Evolutionary conservation across 2,113 vertebrate genomes (phyloP), one percentile per base, ranked within the genome.

Genomic region (Paedocypris sp.): DNA sequence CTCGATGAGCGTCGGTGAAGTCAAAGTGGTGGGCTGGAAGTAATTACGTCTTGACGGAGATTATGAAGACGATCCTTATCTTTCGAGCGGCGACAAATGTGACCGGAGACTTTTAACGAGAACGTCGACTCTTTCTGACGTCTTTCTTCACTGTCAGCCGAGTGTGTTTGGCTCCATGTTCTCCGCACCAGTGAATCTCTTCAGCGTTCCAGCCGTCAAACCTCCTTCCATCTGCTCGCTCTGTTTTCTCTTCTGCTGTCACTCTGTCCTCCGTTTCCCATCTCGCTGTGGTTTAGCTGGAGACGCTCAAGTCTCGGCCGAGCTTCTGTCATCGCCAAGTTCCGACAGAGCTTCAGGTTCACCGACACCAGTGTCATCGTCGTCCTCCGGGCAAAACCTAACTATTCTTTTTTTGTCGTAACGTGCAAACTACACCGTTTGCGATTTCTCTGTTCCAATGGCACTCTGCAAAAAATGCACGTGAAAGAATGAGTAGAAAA

Each of bases 171-270:
- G 23, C 7, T 33, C 16, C 33, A 36, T 25, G 39, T 56, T 61
- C 61, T 71, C 60, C 60, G n/a, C 41, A 58, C 64, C 73, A 62
- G 60, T 73, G 62, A 62, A 60, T 73, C 75, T 66, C 64, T 67
- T 75, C 54, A 66, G 64, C 68, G 69, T 64, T 72, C 73, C 74
- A 70, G 69, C 78, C 71, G 71, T 68, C 60, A 69, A 58, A 78
- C 64, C 70, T 83, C 66, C 25, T 66, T 79, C 81, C 80, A 82
- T 85, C 80, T 83, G 84, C 75, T 76, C 74, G 61, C 48, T n/a
- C 36, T 20, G 15, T 56, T 33, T 29, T 52, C 28, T 36, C 29
- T 19, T n/a, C 33, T 26, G 22, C 39, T 28, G 33, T 39, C 26
- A 41, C 42, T 36, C 41, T 16, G 20, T 31, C 15, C n/a, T n/a